Evolutionary conservation across 2,888 invertebrate genomes (phyloP).

Genomic region (Lepidochrysops patricia): DNA sequence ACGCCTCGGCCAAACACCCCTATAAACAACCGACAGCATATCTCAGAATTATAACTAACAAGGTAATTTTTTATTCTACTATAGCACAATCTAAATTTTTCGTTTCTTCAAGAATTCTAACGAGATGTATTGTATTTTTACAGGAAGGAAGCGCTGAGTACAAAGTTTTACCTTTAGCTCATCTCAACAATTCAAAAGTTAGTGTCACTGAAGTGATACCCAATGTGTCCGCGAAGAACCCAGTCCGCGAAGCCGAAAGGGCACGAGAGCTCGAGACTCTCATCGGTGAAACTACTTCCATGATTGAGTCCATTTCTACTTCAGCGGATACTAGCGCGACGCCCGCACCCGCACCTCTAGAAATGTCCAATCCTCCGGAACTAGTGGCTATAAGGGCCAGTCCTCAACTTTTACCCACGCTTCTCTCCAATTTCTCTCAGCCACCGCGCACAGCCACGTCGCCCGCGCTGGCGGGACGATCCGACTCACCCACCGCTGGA

Average conservation of each 20-base stretch:
- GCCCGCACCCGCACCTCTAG: not conserved
- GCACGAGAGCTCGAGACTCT: conserved; percentile 58
- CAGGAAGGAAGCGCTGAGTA: conserved; percentile 46
- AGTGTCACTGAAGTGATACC: conserved; percentile 33
- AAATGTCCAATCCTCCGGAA: not conserved
- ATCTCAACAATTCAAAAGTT: conserved; percentile 43
- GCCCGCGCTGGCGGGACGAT: not conserved
- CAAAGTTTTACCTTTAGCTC: conserved; percentile 51
- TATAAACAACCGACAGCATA: conserved; percentile 52
- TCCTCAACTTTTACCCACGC: not conserved
- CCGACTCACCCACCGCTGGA: not conserved
- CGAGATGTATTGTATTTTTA: conserved; percentile 25
- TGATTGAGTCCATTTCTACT: conserved; percentile 28
- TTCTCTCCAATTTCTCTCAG: not conserved
- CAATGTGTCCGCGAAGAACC: conserved; percentile 34
- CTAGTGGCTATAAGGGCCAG: not conserved
- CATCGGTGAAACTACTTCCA: conserved; percentile 38
- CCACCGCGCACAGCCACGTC: not conserved
- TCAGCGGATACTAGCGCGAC: conserved; percentile 7
- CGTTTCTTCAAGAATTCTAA: not conserved
- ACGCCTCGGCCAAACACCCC: conserved; percentile 57
- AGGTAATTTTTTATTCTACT: conserved; percentile 32
- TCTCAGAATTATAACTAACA: conserved; percentile 47
- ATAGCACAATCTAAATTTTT: not conserved
- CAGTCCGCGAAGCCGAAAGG: conserved; percentile 54